These are phyloP conservation scores for Caloenas nicobarica DNA, from an alignment of 2,113 vertebrate species.

Conservation along the genomic window DNA sequence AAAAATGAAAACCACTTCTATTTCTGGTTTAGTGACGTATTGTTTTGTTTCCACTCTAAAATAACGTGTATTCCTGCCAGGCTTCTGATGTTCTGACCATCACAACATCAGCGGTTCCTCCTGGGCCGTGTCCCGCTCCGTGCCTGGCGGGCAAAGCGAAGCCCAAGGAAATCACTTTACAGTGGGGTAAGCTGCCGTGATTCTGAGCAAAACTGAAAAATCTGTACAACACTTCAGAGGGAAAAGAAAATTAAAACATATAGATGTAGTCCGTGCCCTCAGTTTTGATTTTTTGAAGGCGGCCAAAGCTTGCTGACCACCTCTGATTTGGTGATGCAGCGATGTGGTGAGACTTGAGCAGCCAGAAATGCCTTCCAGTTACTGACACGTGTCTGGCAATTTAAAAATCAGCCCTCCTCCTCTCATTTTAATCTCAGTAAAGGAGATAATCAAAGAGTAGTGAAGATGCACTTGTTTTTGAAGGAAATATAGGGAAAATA, in stretches of 20 bases:
- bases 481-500: neutral
- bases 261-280: fast-evolving
- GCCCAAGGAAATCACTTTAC: constrained; percentile 70
- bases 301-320: neutral
- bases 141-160: constrained; percentile 67
- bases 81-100: constrained; percentile 73
- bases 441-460: neutral
- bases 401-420: neutral
- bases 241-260: too few species aligned
- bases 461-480: neutral
- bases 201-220: neutral
- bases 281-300: neutral
- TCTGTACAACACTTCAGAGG: neutral
- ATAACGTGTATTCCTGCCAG: constrained; percentile 37
- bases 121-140: constrained; percentile 56
- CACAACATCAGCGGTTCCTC: constrained; percentile 74
- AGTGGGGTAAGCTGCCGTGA: constrained; percentile 71
- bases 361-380: neutral
- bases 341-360: neutral
- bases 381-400: neutral
- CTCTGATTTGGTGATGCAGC: neutral
- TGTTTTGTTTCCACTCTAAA: neutral
- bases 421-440: neutral
- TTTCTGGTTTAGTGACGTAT: neutral
- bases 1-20: neutral